Base-by-base conservation (phyloP, 1,140 invertebrate genomes). In the Aphidius gifuensis region DNA sequence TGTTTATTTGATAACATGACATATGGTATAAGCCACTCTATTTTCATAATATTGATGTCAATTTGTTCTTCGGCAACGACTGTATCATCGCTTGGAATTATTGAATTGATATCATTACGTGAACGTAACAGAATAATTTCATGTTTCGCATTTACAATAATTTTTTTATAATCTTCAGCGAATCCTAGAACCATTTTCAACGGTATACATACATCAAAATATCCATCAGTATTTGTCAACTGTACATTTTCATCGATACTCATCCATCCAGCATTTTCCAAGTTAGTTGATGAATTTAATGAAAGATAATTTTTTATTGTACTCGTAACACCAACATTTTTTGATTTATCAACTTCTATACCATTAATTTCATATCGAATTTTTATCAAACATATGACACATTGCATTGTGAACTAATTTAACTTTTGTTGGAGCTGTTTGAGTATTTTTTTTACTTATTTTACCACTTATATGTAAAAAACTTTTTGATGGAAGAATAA, bases 101-200 rank as follows among this genome's bases (percentile, higher is more conserved):
- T 16, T 16, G 16, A 16, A 16, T 16, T 16, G 16, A 16, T 16
- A 16, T 16, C 16, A 16, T 16, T 1, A 16, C 16, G 16, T 16
- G 16, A 16, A 16, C 16, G 16, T 16, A 16, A 0, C 0, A 16
- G 16, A 16, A 16, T 16, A 16, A 16, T 16, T 16, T 46, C 64
- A 46, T 81, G 78, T 69, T 78, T 78, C 57, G 67, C 68, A 65
- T 82, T 80, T 7, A 80, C 50, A 23, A 81, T 64, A 48, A 83
- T 74, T 72, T 76, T 75, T 57, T 68, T 66, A 70, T 79, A 83
- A 68, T 82, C 79, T 69, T 82, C 77, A 58, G 74, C 75, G 69
- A 82, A 81, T 9, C 80, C 78, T 3, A 80, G 62, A 3, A 81
- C 47, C 51, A 74, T 63, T 48, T 67, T 73, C 16, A 83, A 53